phyloP scores from a whole-genome alignment of 2,888 invertebrate genomes.

The Cephus rjabovi region DNA sequence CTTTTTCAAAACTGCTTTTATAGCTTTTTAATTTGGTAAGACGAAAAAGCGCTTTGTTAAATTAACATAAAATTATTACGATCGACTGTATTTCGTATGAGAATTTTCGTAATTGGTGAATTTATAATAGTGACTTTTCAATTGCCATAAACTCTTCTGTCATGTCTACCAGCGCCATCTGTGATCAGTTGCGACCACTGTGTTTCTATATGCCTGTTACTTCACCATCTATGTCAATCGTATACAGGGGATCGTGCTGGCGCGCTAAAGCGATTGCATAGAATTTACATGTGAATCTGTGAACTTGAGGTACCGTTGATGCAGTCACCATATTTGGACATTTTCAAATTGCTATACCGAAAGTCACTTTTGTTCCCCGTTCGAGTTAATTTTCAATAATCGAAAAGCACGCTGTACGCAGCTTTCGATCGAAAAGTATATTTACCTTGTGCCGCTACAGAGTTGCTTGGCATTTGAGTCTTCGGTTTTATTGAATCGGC shows the following conservation, averaged over 20 bases:
- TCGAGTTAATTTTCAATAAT: not conserved
- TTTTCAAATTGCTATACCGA: not conserved
- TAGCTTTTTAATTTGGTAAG: not conserved
- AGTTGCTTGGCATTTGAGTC: not conserved
- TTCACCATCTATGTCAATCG: not conserved
- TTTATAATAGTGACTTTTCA: not conserved
- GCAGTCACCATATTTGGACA: not conserved
- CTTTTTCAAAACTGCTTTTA: not conserved
- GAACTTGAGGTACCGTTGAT: not conserved
- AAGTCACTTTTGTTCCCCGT: not conserved
- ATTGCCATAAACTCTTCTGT: not conserved
- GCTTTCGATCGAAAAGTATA: not conserved
- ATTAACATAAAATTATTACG: not conserved
- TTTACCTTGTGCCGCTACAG: not conserved
- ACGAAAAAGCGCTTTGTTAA: not conserved
- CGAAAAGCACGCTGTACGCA: not conserved
- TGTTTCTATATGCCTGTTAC: not conserved
- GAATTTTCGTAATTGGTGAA: not conserved
- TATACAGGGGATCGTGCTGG: not conserved
- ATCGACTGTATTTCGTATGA: not conserved
- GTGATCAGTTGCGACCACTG: not conserved
- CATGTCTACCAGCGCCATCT: not conserved
- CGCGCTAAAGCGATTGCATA: constrained; percentile 18
- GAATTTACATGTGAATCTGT: constrained; percentile 28
- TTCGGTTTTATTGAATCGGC: not conserved